These are phyloP conservation scores for Pangasianodon gigas DNA, from an alignment of 2,113 vertebrate genomes.

Conservation along the genomic window DNA sequence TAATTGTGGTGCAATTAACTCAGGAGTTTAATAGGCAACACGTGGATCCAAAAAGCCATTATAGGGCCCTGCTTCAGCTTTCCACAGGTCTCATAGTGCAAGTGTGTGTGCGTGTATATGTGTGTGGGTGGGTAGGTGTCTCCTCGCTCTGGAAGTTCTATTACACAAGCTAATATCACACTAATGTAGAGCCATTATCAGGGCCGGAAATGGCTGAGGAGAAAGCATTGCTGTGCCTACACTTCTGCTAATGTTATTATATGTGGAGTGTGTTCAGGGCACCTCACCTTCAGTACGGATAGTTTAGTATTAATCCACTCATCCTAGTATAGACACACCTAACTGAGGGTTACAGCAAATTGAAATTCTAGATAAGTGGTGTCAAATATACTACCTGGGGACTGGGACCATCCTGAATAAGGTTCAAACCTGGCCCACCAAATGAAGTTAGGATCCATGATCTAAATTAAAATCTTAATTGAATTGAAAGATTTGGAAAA, in stretches of 20 bases:
- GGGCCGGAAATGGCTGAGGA: slow-evolving; percentile 57
- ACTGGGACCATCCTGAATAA: background rate
- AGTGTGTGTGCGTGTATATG: slow-evolving; percentile 20
- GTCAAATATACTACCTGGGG: background rate
- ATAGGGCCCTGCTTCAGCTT: background rate
- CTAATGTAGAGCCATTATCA: slow-evolving; percentile 63
- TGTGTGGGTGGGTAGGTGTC: slow-evolving; percentile 16
- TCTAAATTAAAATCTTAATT: background rate
- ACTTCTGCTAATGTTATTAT: slow-evolving; percentile 50
- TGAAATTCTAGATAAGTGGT: background rate
- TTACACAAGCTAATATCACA: slow-evolving; percentile 56
- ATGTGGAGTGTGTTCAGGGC: slow-evolving; percentile 50
- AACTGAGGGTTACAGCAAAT: background rate
- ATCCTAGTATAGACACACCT: background rate
- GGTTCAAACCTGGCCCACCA: background rate
- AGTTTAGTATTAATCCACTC: background rate
- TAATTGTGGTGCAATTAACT: slow-evolving; percentile 8
- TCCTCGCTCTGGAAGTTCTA: slow-evolving; percentile 54
- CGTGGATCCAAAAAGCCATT: background rate
- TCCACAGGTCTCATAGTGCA: background rate
- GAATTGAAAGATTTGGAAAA: background rate
- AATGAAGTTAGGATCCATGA: background rate
- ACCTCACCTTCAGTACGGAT: slow-evolving; percentile 5
- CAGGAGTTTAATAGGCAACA: background rate
- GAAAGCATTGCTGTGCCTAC: slow-evolving; percentile 24